A percentile compares a stretch with the other conserved stretches of the same genome.
phyloP scores from a whole-genome alignment of 2,888 invertebrate genomes.

The Horisme vitalbata region DNA sequence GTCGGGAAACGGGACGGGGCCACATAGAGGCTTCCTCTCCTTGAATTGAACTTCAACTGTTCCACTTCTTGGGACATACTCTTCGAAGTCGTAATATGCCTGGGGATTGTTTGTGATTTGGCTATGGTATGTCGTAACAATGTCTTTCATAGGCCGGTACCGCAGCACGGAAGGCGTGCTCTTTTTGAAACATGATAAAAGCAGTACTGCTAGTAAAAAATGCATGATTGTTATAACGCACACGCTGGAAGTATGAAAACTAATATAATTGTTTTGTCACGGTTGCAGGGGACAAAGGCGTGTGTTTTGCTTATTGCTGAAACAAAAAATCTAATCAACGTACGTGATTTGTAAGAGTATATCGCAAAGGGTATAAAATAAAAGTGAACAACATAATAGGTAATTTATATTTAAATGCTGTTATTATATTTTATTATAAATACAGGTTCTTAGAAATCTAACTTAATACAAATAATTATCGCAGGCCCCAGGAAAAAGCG shows the following conservation, averaged over 20 bases:
- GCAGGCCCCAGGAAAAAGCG: too few relatives aligned
- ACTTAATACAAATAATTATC: too few relatives aligned
- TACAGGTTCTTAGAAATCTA: too few relatives aligned
- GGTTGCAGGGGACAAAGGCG: background rate
- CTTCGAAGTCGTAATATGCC: background rate
- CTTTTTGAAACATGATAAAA: constrained; percentile 4
- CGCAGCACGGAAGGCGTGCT: constrained; percentile 4
- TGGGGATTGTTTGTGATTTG: background rate
- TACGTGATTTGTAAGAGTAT: too few relatives aligned
- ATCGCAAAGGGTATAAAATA: too few relatives aligned
- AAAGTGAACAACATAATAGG: too few relatives aligned
- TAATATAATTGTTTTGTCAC: constrained; percentile 9
- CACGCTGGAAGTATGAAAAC: background rate
- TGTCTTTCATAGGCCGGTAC: constrained; percentile 11
- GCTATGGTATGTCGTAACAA: background rate
- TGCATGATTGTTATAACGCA: constrained; percentile 2
- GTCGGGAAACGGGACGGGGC: constrained; percentile 18
- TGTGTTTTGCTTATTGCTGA: too few relatives aligned
- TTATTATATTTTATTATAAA: too few relatives aligned
- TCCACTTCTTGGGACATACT: background rate
- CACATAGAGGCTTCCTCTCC: constrained; percentile 11
- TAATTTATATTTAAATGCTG: too few relatives aligned
- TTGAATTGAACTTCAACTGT: background rate
- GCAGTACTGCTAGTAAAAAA: background rate
- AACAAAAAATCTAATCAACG: too few relatives aligned